Percentiles rank a stretch among this genome's conserved stretches.
Evolutionary conservation across 1,140 invertebrate species (phyloP).

Genomic region (Dreissena rostriformis): DNA sequence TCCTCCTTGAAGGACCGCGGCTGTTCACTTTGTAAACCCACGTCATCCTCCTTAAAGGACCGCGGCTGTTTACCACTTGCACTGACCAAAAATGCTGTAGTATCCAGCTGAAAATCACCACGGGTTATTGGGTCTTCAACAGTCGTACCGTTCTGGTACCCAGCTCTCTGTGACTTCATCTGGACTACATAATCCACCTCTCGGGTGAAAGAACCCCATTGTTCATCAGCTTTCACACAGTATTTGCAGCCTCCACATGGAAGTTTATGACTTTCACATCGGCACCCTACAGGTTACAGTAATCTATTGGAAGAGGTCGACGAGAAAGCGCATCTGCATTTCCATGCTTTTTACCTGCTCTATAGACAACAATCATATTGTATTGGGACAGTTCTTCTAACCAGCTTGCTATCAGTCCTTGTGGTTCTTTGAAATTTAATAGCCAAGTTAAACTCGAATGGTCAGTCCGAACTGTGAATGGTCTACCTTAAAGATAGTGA

Average conservation of each 20-base stretch:
- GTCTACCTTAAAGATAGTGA: slow-evolving; percentile 5
- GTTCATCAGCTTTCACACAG: not conserved
- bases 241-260: slow-evolving; percentile 22
- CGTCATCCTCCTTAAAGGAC: no score
- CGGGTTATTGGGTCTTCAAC: no score
- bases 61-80: no score
- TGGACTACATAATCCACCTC: no score
- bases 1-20: no score
- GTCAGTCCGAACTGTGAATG: slow-evolving; percentile 18
- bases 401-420: slow-evolving; percentile 65
- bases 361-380: slow-evolving; percentile 62
- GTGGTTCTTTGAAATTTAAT: slow-evolving; percentile 48
- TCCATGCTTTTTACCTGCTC: slow-evolving; percentile 57
- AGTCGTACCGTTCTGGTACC: no score
- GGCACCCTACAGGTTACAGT: no score
- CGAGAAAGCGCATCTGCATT: slow-evolving; percentile 68
- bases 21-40: no score
- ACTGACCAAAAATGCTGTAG: no score
- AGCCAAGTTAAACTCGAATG: slow-evolving; percentile 21
- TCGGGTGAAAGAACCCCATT: no score
- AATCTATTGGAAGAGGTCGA: not conserved
- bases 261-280: not conserved
- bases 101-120: no score
- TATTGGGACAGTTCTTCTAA: slow-evolving; percentile 63
- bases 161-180: no score